These are phyloP conservation scores for Sinodicranocentrus sp. DNA, from an alignment of 2,888 invertebrate species.

Conservation along the genomic window DNA sequence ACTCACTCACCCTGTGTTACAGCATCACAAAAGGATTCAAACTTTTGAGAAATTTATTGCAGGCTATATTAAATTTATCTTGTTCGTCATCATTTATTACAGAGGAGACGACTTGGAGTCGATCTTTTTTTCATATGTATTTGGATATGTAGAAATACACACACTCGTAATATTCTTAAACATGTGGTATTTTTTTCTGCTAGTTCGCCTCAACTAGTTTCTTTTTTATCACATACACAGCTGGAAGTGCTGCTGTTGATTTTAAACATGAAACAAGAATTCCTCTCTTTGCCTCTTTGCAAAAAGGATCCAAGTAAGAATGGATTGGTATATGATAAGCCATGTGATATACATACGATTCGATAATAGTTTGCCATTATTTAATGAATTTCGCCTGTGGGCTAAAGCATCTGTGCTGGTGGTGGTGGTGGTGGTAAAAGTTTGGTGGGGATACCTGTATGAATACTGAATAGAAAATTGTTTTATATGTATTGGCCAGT, in stretches of 20 bases:
- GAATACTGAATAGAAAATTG: background rate
- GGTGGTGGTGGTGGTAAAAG: no score
- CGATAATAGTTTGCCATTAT: conserved; percentile 9
- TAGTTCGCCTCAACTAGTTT: conserved; percentile 32
- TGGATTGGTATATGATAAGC: background rate
- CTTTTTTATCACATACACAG: conserved; percentile 10
- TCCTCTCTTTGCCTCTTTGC: background rate
- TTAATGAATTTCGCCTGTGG: background rate
- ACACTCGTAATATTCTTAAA: background rate
- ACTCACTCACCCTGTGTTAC: background rate
- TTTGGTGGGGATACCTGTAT: no score
- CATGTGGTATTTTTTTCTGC: background rate
- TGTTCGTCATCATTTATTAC: conserved; percentile 56
- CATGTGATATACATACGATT: conserved; percentile 4
- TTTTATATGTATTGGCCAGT: no score
- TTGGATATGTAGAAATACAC: background rate
- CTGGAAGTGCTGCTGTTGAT: conserved; percentile 6
- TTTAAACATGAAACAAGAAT: conserved; percentile 19
- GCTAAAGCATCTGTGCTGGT: no score
- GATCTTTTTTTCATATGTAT: conserved; percentile 15
- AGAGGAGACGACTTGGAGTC: conserved; percentile 53
- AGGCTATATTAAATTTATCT: conserved; percentile 51
- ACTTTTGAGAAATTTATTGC: conserved; percentile 41
- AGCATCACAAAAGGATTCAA: conserved; percentile 11
- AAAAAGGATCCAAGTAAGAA: no score